Evolutionary conservation across 1,140 invertebrate species (phyloP).

Genomic region (Brachionus asplanchnoidis): DNA sequence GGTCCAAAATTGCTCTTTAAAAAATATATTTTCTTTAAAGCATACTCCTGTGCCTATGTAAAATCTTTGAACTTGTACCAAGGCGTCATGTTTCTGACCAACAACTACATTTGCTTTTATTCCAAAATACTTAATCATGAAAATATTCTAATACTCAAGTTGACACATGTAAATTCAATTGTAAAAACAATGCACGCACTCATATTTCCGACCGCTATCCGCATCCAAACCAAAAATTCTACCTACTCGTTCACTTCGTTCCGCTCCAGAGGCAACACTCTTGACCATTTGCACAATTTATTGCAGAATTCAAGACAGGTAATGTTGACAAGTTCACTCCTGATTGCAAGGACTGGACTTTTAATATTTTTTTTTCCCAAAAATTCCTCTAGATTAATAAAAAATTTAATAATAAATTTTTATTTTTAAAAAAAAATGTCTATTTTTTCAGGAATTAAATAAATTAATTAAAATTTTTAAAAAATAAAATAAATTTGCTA

Average conservation of each 20-base stretch:
- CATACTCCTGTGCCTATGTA: conserved; percentile 32
- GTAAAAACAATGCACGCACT: conserved; percentile 38
- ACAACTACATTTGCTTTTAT: conserved; percentile 40
- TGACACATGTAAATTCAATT: conserved; percentile 37
- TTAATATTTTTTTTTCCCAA: background rate
- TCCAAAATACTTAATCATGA: conserved; percentile 37
- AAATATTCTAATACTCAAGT: conserved; percentile 38
- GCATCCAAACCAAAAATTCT: conserved; percentile 30
- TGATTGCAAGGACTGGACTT: background rate
- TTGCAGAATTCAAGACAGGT: conserved; percentile 6
- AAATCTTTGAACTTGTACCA: conserved; percentile 38
- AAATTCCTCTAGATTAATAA: no score
- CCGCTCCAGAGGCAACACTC: conserved; percentile 19
- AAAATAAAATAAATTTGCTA: background rate
- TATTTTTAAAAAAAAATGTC: no score
- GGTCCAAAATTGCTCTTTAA: background rate
- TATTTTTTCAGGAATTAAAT: no score
- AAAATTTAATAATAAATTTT: no score
- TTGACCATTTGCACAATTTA: conserved; percentile 6
- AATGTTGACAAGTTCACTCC: background rate
- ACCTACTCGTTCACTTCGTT: conserved; percentile 38
- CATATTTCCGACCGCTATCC: conserved; percentile 39
- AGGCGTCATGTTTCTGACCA: conserved; percentile 36
- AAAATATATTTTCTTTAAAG: background rate
- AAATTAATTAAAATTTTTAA: no score